Base-by-base conservation (phyloP, 2,113 vertebrate species). In the Mola mola region DNA sequence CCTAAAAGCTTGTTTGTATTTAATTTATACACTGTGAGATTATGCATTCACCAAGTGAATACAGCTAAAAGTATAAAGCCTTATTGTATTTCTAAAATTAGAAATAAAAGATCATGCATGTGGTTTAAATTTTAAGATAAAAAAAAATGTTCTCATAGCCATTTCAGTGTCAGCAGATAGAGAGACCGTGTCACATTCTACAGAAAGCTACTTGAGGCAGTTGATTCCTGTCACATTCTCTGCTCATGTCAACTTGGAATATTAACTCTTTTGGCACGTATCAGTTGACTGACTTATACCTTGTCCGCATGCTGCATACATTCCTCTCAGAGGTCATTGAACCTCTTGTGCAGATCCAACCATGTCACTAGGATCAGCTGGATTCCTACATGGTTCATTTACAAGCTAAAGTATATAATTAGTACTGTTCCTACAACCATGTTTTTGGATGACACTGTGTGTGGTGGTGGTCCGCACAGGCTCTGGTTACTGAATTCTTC, bases 401-500 rank as follows among this genome's bases (percentile, higher is more conserved):
- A 75, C 51, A 57, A 36, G 60, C 70, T 62, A 50, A 66, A 66
- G 63, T 77, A 52, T 80, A 52, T 52, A 52, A 40, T 78, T 77
- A 73, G 53, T 53, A 56, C 72, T 21, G 75, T 46, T 58, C 52
- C 53, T 31, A 8, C 28, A 25, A 25, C 22, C 21, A 1, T 46
- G 56, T 22, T 56, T 40, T 20, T 43, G 40, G 59, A 31, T 24
- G 37, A 16, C 50, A 11, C 8, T 16, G 10, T 28, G 55, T 44
- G 46, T 48, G 50, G 20, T 37, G 63, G 57, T 57, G 76, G 71
- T 74, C 76, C 42, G 19, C 24, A 19, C 31, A 4, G 48, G 78
- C 70, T 88, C 78, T 66, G 53, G 71, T 86, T 85, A 65, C 86
- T 24, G 10, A 64, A 71, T 68, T 51, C 65, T 67, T 75, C 31